Conservation (phyloP, 2,888 invertebrate genomes). For the Sesia bembeciformis region DNA sequence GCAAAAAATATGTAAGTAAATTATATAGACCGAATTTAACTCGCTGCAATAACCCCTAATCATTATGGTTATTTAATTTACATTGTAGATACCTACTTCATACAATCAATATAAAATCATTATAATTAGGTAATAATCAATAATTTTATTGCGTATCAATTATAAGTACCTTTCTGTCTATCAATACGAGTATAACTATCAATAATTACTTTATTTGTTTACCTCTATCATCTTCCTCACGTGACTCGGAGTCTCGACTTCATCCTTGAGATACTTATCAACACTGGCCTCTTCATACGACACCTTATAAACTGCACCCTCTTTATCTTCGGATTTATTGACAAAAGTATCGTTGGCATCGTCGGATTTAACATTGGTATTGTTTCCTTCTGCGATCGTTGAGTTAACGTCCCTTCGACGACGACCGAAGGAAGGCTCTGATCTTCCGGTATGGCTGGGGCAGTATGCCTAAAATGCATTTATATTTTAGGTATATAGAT, state of each 20-base stretch:
- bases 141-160: no score
- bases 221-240: conserved; percentile 94
- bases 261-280: conserved; percentile 64
- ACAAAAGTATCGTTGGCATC: conserved; percentile 18
- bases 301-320: conserved; percentile 46
- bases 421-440: conserved; percentile 88
- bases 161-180: no score
- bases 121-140: no score
- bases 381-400: conserved; percentile 39
- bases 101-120: no score
- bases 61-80: no score
- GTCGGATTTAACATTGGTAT: conserved; percentile 32
- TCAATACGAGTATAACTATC: no score
- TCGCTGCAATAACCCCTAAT: no score
- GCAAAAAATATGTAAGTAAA: no score
- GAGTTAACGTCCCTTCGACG: conserved; percentile 74
- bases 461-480: conserved; percentile 80
- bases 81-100: no score
- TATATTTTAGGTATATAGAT: background rate
- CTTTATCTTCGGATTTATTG: conserved; percentile 27
- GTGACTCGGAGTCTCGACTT: conserved; percentile 80
- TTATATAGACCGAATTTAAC: no score
- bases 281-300: conserved; percentile 55
- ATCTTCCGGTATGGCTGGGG: conserved; percentile 84
- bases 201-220: conserved; percentile 6